Conservation (phyloP, 2,797 vertebrate genomes). For the Leptatherina wallacei region DNA sequence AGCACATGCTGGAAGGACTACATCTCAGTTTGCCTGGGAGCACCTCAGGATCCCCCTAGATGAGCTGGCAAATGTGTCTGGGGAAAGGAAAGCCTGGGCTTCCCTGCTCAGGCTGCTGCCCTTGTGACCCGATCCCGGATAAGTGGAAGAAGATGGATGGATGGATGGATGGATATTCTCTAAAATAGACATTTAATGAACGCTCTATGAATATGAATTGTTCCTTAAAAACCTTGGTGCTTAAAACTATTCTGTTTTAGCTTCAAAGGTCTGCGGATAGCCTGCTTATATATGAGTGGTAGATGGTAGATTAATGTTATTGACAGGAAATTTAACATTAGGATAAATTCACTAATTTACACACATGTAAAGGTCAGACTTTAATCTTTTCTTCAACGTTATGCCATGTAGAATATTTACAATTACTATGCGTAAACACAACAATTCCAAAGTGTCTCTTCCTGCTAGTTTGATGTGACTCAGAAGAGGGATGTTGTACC, state of each 20-base stretch:
- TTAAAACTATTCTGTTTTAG: conserved; percentile 19
- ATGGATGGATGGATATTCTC: not conserved
- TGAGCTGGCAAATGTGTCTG: no score
- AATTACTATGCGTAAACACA: not conserved
- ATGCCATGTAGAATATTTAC: not conserved
- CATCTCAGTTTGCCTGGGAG: no score
- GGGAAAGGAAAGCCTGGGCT: no score
- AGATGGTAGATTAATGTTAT: conserved; percentile 33
- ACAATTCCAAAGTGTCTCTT: not conserved
- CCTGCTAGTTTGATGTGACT: not conserved
- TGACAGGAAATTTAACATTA: conserved; percentile 18
- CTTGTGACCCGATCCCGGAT: no score
- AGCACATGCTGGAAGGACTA: no score
- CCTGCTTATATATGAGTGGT: no score
- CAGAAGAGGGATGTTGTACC: not conserved
- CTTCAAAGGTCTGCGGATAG: conserved; percentile 3
- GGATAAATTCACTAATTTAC: no score
- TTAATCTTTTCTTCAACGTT: no score
- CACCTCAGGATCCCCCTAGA: no score
- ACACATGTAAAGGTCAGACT: no score
- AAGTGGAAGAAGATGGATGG: no score
- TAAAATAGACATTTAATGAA: conserved; percentile 43
- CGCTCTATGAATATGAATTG: conserved; percentile 34
- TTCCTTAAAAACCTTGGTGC: conserved; percentile 6
- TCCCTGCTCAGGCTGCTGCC: no score